A percentile compares a stretch with the other conserved stretches of the same genome.
Evolutionary conservation across 2,888 invertebrate species (phyloP).

Genomic region (Apantesis nais): DNA sequence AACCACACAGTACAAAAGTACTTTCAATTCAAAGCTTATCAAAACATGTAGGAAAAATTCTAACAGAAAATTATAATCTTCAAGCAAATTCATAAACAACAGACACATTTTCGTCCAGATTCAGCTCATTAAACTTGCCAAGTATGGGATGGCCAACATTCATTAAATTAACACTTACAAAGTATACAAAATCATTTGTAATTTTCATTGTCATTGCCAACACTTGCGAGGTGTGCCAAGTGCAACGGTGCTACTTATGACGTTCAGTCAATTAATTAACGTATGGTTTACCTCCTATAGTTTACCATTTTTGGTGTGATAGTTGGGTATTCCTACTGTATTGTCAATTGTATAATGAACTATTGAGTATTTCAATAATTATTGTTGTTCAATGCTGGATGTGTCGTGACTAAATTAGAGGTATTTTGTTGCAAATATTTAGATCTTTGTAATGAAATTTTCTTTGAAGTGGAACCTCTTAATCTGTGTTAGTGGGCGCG

Average conservation of each 20-base stretch:
- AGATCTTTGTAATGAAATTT: too few species aligned
- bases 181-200: slow-evolving; percentile 31
- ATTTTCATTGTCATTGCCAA: slow-evolving; percentile 58
- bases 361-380: too few species aligned
- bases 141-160: slow-evolving; percentile 25
- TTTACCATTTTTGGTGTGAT: not conserved
- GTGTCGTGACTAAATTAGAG: too few species aligned
- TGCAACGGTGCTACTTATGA: slow-evolving; percentile 50
- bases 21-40: not conserved
- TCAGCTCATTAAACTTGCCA: slow-evolving; percentile 39
- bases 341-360: not conserved
- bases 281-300: not conserved
- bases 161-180: slow-evolving; percentile 37
- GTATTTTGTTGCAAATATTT: too few species aligned
- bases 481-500: too few species aligned
- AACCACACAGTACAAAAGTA: not conserved
- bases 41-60: slow-evolving; percentile 10
- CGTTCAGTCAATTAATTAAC: slow-evolving; percentile 31
- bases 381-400: too few species aligned
- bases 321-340: not conserved
- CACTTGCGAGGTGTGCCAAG: slow-evolving; percentile 37
- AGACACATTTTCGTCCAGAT: slow-evolving; percentile 22
- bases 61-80: slow-evolving; percentile 18
- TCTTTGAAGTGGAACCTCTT: too few species aligned
- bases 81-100: slow-evolving; percentile 26